These are phyloP conservation scores for Loriculus beryllinus DNA, from an alignment of 2,797 vertebrate genomes.

Conservation along the genomic window DNA sequence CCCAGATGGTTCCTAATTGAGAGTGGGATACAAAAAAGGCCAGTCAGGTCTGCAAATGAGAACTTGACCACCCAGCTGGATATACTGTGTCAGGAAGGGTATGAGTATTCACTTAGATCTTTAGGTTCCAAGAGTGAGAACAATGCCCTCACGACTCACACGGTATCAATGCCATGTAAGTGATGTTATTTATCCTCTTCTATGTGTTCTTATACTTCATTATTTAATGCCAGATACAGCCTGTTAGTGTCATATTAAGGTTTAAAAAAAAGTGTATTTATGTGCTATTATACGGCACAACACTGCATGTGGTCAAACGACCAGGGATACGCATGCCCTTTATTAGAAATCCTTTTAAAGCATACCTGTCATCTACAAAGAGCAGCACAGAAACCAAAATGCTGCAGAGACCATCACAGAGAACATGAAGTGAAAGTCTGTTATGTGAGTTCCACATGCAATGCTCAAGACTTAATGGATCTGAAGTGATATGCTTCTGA, in stretches of 20 bases:
- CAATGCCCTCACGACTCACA: neutral
- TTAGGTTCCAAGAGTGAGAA: neutral
- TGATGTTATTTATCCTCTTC: neutral
- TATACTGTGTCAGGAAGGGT: neutral
- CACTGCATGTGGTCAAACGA: neutral
- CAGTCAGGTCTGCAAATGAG: neutral
- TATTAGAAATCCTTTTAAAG: conserved; percentile 10
- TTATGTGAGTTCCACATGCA: neutral
- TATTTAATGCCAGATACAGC: neutral
- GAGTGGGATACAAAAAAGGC: neutral
- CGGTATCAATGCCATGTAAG: neutral
- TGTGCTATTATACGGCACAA: neutral
- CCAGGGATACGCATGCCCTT: neutral
- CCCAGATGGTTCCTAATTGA: neutral
- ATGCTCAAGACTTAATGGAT: neutral
- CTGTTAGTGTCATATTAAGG: neutral
- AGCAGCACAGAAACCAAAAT: neutral
- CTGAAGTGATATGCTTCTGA: neutral
- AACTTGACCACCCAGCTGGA: neutral
- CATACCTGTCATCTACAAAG: neutral
- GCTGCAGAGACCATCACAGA: neutral
- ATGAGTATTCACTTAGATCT: neutral
- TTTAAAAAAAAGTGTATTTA: neutral
- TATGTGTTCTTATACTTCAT: neutral
- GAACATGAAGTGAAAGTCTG: neutral